Base-by-base conservation (phyloP, 2,113 vertebrate genomes). In the Galeopterus variegatus region DNA sequence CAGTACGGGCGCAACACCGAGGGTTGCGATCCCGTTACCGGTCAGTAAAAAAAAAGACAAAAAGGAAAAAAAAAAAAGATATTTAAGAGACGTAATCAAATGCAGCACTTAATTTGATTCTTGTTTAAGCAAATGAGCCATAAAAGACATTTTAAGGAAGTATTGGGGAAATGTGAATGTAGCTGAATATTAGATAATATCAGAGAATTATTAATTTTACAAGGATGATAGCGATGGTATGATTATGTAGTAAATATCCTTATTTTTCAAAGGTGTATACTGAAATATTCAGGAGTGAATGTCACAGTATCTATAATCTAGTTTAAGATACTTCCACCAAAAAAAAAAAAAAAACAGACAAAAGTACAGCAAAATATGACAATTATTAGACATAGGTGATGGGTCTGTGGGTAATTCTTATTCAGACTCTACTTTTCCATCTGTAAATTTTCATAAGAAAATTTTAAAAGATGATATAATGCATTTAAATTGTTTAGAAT, bases 121-220 rank as follows among this genome's bases (percentile, higher is more conserved):
- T 90, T 45, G n/a, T 52, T 94, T 65, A 88, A 90, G 90, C 8
- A 92, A 90, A 94, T 23, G 7, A 84, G 41, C 65, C 90, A 81
- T 70, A 48, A 83, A 65, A 75, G 36, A 54, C 36, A 36, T 84
- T 75, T 45, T 33, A 28, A 48, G 26, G 17, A 4, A 45, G 15
- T 75, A 64, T 2, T 50, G 8, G 21, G 18, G 11, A 86, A 80
- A 67, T 67, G 5, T 70, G 65, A 81, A 28, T 96, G 19, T 18
- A 58, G 62, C 64, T 50, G 21, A 31, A 33, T 80, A 41, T 88
- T 84, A 81, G 36, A 54, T 60, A 31, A 23, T 77, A 76, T 23
- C n/a, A 19, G 24, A 88, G 24, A 92, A 76, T 36, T 60, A 17
- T 50, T 85, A 75, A 69, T 88, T 83, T 76, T 24, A 76, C 60